Evolutionary conservation across 1,140 invertebrate genomes (phyloP), one percentile per base, ranked within the genome.

Genomic region (Stratiolaelaps scimitus): DNA sequence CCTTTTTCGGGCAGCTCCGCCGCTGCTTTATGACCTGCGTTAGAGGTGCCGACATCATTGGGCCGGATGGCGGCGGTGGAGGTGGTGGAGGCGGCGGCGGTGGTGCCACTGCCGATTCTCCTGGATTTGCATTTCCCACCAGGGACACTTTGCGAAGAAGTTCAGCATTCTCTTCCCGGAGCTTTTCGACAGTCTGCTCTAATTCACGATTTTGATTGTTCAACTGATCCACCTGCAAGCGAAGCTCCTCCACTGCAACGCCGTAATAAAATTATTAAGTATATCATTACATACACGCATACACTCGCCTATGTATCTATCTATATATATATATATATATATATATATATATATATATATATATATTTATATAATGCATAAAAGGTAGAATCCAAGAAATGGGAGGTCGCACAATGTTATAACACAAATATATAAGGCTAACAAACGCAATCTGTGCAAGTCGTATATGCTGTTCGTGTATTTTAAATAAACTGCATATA

Each of bases 121-220:
- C 53, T 6, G 47, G 4, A 60, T 26, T 34, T 15, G 20, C 23
- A 1, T 2, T 17, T 1, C n/a, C 26, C 10, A 17, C 34, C 5
- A 34, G 1, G 15, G 15, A 34, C 15, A 10, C 13, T 23, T n/a
- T 60, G 10, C 20, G 26, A 15, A 34, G 26, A n/a, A 60, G 23
- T 34, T 60, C 53, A 2, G 53, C 53, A 60, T 60, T 60, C 10
- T 60, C 53, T n/a, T 20, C 34, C 10, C 53, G 53, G 26, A 60
- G 20, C 34, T 60, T 60, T 5, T 60, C 15, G 26, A 60, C 23
- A 15, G 26, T 15, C 23, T 60, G 26, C 26, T 26, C 15, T 2
- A 60, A 26, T 26, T 60, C 53, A 17, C 20, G 26, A 34, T 60
- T 60, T 6, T 17, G 15, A 26, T 26, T 34, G 13, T 26, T 60